phyloP scores from a whole-genome alignment of 2,888 invertebrate genomes.

The Sycophila texana region DNA sequence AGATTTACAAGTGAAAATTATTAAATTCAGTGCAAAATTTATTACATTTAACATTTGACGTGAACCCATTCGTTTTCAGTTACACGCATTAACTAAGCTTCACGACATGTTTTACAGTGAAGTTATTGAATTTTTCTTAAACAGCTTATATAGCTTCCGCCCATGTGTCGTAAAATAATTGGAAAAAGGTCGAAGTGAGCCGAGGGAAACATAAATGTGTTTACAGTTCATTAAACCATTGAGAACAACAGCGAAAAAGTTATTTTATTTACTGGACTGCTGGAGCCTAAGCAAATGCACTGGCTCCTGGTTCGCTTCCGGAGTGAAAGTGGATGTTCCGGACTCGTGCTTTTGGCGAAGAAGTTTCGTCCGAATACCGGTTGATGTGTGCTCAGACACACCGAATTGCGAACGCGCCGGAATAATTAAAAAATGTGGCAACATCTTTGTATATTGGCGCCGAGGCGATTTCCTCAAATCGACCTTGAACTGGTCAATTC shows the following conservation, averaged over 20 bases:
- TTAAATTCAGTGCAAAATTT: no score
- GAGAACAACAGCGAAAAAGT: not conserved
- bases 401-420: not conserved
- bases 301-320: constrained; percentile 33
- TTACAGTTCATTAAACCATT: not conserved
- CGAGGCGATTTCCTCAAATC: not conserved
- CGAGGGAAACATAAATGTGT: not conserved
- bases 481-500: constrained; percentile 46
- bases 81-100: no score
- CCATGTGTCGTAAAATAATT: no score
- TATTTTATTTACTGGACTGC: constrained; percentile 6
- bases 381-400: constrained; percentile 17
- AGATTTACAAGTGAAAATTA: no score
- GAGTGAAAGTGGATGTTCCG: constrained; percentile 48
- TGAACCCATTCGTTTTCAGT: no score
- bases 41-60: no score
- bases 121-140: no score
- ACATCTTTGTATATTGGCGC: constrained; percentile 28
- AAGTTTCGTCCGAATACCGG: constrained; percentile 13
- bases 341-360: constrained; percentile 21
- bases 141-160: no score
- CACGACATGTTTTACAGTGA: no score
- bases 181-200: no score
- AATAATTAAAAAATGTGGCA: constrained; percentile 19
- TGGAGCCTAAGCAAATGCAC: not conserved